Conservation (phyloP, 2,888 invertebrate genomes). For the Drosophila atripex region DNA sequence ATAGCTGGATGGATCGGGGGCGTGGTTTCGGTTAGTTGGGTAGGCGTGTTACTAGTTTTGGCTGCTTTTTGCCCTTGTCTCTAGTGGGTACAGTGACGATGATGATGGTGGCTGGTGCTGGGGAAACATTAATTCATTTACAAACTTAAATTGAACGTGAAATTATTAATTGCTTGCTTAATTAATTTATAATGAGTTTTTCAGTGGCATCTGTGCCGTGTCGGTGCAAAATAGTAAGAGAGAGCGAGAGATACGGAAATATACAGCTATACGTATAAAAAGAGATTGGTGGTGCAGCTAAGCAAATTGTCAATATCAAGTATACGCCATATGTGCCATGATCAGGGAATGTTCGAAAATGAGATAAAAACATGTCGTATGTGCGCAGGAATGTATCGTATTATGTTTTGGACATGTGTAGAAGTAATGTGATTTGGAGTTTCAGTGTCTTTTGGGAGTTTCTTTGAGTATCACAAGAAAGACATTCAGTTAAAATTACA, state of each 20-base stretch:
- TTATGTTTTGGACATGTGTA: slow-evolving; percentile 7
- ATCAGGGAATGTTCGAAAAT: slow-evolving; percentile 35
- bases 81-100: slow-evolving; percentile 22
- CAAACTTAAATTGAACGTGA: slow-evolving; percentile 72
- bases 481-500: slow-evolving; percentile 76
- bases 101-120: slow-evolving; percentile 13
- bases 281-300: slow-evolving; percentile 28
- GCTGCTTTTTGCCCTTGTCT: slow-evolving; percentile 43
- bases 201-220: slow-evolving; percentile 56
- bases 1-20: slow-evolving; percentile 17
- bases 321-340: slow-evolving; percentile 51
- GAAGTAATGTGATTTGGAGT: slow-evolving; percentile 12
- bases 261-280: neutral
- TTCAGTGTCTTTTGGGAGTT: slow-evolving; percentile 47
- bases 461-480: slow-evolving; percentile 68
- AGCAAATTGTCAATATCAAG: slow-evolving; percentile 46
- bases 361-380: slow-evolving; percentile 31
- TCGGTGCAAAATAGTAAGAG: slow-evolving; percentile 34
- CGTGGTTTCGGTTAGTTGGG: slow-evolving; percentile 7
- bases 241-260: neutral
- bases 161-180: slow-evolving; percentile 73
- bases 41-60: slow-evolving; percentile 24
- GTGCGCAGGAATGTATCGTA: slow-evolving; percentile 25
- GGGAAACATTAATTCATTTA: slow-evolving; percentile 59
- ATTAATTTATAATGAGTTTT: slow-evolving; percentile 73